Percentiles rank a stretch among this genome's conserved stretches.
phyloP scores from a whole-genome alignment of 1,140 invertebrate genomes.

The Nylanderia fulva region DNA sequence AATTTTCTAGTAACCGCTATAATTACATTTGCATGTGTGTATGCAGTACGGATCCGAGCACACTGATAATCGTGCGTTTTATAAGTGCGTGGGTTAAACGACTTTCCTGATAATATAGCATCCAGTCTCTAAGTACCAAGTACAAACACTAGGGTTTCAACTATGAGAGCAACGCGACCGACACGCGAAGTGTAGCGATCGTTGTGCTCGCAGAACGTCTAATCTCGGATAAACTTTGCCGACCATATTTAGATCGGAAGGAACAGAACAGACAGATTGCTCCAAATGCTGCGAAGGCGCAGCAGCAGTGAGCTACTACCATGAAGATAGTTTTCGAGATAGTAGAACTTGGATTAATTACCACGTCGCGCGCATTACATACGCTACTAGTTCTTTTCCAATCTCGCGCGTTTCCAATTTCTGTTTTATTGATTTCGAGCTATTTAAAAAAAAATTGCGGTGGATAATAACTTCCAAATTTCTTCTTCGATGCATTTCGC shows the following conservation, averaged over 20 bases:
- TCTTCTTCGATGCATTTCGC: neutral
- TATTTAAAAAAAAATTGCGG: neutral
- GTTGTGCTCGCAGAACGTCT: conserved; percentile 58
- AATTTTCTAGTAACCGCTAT: conserved; percentile 31
- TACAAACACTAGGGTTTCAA: conserved; percentile 50
- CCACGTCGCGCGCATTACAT: conserved; percentile 23
- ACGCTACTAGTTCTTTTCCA: neutral
- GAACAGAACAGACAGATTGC: conserved; percentile 75
- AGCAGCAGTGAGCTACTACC: conserved; percentile 52
- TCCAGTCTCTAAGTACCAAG: neutral
- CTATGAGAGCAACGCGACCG: conserved; percentile 50
- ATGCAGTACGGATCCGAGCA: neutral
- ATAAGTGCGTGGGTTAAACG: conserved; percentile 10
- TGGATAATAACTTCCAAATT: neutral
- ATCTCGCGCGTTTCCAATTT: neutral
- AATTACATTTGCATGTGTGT: conserved; percentile 14
- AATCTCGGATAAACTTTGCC: conserved; percentile 72
- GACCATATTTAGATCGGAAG: conserved; percentile 73
- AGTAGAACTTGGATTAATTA: conserved; percentile 75
- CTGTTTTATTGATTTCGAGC: neutral
- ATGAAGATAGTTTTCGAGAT: conserved; percentile 70
- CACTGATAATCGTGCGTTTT: neutral
- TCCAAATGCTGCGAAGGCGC: conserved; percentile 46
- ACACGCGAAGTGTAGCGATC: conserved; percentile 15
- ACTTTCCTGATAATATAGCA: conserved; percentile 57